Evolutionary conservation across 2,888 invertebrate species (phyloP).

Genomic region (Drosophila monieri): DNA sequence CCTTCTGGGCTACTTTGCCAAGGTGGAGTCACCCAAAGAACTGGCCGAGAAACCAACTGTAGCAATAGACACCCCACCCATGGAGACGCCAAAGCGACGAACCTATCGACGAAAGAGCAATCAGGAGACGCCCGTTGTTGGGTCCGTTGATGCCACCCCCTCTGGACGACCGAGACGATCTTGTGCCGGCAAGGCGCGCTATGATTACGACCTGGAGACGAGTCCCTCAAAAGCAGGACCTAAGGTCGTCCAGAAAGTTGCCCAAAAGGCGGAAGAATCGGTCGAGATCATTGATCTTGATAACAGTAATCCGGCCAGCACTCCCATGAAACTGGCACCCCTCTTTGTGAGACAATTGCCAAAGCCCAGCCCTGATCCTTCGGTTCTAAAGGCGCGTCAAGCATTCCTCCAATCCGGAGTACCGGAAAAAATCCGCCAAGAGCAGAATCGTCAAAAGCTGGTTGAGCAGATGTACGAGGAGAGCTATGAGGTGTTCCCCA

Average conservation of each 20-base stretch:
- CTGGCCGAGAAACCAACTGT: conserved; percentile 9
- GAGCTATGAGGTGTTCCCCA: conserved; percentile 86
- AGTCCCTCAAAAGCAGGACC: conserved; percentile 61
- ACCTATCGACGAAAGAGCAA: conserved; percentile 31
- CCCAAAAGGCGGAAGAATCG: conserved; percentile 19
- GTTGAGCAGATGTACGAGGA: conserved; percentile 81
- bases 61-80: conserved; percentile 16
- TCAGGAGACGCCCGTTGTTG: conserved; percentile 4
- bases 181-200: conserved; percentile 79
- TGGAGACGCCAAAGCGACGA: conserved; percentile 53
- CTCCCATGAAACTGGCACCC: conserved; percentile 87
- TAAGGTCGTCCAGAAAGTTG: conserved; percentile 5
- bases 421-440: conserved; percentile 87
- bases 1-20: conserved; percentile 86
- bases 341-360: conserved; percentile 86
- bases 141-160: conserved; percentile 41
- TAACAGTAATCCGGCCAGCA: conserved; percentile 60
- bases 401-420: conserved; percentile 90
- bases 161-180: conserved; percentile 79
- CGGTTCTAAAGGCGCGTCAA: conserved; percentile 87
- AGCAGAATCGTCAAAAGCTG: conserved; percentile 85
- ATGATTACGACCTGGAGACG: conserved; percentile 78
- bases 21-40: conserved; percentile 79
- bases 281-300: conserved; percentile 77
- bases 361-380: conserved; percentile 86